Evolutionary conservation across 2,888 invertebrate genomes (phyloP).

Genomic region (Deroplatys truncata): DNA sequence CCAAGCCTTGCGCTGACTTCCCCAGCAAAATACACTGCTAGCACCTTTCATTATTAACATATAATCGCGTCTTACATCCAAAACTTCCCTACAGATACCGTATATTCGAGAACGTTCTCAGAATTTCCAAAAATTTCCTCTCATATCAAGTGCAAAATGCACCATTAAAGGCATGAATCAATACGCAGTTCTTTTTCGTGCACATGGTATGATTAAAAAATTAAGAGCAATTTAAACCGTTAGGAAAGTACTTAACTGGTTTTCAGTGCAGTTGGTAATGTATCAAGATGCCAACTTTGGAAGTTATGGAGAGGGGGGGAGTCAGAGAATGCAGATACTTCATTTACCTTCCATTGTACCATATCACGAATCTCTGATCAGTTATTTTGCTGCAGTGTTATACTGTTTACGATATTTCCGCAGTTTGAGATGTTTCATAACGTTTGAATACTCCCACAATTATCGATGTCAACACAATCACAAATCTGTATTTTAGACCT

Average conservation of each 20-base stretch:
- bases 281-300: too few species aligned
- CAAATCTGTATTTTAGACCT: too few species aligned
- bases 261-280: too few species aligned
- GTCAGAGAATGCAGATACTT: too few species aligned
- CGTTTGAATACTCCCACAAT: too few species aligned
- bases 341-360: too few species aligned
- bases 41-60: background rate
- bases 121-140: background rate
- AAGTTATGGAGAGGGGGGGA: too few species aligned
- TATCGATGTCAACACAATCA: too few species aligned
- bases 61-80: background rate
- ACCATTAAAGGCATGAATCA: background rate
- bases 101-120: background rate
- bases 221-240: background rate
- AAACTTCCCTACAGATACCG: background rate
- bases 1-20: background rate
- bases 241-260: background rate
- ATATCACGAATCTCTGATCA: too few species aligned
- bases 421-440: too few species aligned
- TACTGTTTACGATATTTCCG: too few species aligned
- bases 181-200: background rate
- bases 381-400: too few species aligned
- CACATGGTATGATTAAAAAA: background rate
- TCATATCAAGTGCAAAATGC: background rate
- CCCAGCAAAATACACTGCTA: background rate